Conservation (phyloP, 2,888 invertebrate genomes). For the Spodoptera littoralis region DNA sequence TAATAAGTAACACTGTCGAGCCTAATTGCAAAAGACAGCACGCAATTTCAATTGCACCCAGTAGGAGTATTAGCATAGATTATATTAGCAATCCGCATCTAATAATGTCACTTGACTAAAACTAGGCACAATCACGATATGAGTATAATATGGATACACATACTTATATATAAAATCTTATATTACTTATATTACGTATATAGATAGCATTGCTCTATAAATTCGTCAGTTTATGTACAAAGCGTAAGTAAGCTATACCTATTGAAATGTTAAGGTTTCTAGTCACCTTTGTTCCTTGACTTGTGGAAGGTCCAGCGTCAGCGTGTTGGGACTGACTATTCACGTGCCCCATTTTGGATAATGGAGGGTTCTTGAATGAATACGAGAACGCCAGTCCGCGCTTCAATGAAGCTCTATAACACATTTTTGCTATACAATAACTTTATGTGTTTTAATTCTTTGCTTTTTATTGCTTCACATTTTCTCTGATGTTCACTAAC, state of each 20-base stretch:
- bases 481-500: neutral
- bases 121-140: constrained; percentile 4
- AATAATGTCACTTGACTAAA: constrained; percentile 29
- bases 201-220: neutral
- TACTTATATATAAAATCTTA: neutral
- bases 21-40: no score
- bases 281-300: constrained; percentile 53
- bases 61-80: neutral
- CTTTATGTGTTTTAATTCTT: no score
- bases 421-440: constrained; percentile 16
- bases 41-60: no score
- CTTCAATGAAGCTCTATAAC: constrained; percentile 89
- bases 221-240: neutral
- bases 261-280: constrained; percentile 11
- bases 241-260: constrained; percentile 14
- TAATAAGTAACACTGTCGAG: no score
- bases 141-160: neutral
- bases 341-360: constrained; percentile 94
- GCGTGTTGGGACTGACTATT: constrained; percentile 71
- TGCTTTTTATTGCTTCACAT: constrained; percentile 1
- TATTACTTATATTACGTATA: neutral
- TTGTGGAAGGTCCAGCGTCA: constrained; percentile 61
- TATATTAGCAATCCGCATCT: constrained; percentile 35
- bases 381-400: constrained; percentile 92
- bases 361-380: constrained; percentile 93